phyloP scores from a whole-genome alignment of 2,888 invertebrate genomes.

The Fabriciana adippe region DNA sequence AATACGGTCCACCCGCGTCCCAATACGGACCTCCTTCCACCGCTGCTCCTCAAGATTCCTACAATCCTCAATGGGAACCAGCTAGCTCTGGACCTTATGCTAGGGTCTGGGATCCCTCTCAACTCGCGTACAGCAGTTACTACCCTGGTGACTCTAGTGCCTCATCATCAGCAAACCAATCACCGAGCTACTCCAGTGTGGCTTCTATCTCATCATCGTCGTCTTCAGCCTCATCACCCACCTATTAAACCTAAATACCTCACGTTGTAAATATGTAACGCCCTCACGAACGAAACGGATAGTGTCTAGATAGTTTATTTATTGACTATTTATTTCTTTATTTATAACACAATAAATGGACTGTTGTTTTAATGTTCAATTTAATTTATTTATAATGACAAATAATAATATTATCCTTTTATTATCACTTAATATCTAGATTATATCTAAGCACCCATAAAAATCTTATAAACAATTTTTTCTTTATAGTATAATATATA shows the following conservation, averaged over 20 bases:
- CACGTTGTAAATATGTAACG: constrained; percentile 48
- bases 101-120: constrained; percentile 88
- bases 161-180: constrained; percentile 81
- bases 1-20: constrained; percentile 87
- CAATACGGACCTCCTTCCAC: constrained; percentile 76
- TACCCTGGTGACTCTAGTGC: constrained; percentile 85
- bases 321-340: constrained; percentile 75
- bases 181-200: constrained; percentile 75
- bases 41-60: constrained; percentile 86
- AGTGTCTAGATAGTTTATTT: constrained; percentile 72
- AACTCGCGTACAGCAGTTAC: constrained; percentile 87
- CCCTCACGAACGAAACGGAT: constrained; percentile 67
- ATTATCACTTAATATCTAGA: neutral
- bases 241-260: constrained; percentile 60
- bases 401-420: neutral
- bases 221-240: constrained; percentile 59
- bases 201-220: constrained; percentile 75
- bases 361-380: constrained; percentile 53
- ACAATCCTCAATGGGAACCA: constrained; percentile 88
- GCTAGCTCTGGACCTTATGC: constrained; percentile 89
- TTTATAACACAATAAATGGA: constrained; percentile 77
- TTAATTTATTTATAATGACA: constrained; percentile 31
- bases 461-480: too few relatives aligned
- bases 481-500: too few relatives aligned
- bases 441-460: neutral